Evolutionary conservation across 2,797 vertebrate species (phyloP).

Genomic region (Gephyroberyx darwinii): DNA sequence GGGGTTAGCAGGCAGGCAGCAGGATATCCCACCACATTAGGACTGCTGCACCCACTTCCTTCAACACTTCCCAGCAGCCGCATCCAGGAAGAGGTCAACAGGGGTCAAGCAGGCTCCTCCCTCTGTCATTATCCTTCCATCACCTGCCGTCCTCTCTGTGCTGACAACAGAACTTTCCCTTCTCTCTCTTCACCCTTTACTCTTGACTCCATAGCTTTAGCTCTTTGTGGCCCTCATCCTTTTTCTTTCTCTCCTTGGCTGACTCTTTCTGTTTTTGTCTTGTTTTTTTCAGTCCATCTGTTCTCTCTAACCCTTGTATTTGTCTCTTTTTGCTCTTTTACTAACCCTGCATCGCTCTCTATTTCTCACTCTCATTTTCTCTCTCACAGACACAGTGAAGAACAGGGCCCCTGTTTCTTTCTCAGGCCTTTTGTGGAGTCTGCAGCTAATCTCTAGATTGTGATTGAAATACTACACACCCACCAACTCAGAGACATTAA

Average conservation of each 20-base stretch:
- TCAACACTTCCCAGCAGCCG: slow-evolving; percentile 72
- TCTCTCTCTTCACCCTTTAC: slow-evolving; percentile 51
- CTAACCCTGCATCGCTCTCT: slow-evolving; percentile 42
- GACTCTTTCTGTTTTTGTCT: slow-evolving; percentile 60
- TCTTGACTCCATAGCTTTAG: slow-evolving; percentile 51
- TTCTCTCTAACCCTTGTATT: slow-evolving; percentile 58
- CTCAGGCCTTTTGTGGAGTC: slow-evolving; percentile 55
- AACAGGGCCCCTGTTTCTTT: slow-evolving; percentile 46
- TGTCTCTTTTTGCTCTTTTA: slow-evolving; percentile 60
- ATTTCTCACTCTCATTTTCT: slow-evolving; percentile 58
- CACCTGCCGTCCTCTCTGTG: slow-evolving; percentile 72
- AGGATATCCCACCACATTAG: slow-evolving; percentile 82
- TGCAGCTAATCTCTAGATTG: slow-evolving; percentile 62
- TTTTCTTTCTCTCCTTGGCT: slow-evolving; percentile 50
- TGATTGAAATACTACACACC: slow-evolving; percentile 39
- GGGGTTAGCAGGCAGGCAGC: slow-evolving; percentile 71
- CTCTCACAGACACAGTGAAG: slow-evolving; percentile 23
- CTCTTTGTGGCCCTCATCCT: slow-evolving; percentile 50
- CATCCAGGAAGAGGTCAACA: slow-evolving; percentile 71
- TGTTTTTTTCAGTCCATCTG: slow-evolving; percentile 70
- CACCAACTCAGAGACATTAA: slow-evolving; percentile 45
- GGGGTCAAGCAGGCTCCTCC: slow-evolving; percentile 73
- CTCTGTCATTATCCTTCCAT: slow-evolving; percentile 76
- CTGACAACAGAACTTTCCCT: slow-evolving; percentile 74
- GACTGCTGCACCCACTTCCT: slow-evolving; percentile 77